Evolutionary conservation across 2,888 invertebrate species (phyloP).

Genomic region (Terebella lapidaria): DNA sequence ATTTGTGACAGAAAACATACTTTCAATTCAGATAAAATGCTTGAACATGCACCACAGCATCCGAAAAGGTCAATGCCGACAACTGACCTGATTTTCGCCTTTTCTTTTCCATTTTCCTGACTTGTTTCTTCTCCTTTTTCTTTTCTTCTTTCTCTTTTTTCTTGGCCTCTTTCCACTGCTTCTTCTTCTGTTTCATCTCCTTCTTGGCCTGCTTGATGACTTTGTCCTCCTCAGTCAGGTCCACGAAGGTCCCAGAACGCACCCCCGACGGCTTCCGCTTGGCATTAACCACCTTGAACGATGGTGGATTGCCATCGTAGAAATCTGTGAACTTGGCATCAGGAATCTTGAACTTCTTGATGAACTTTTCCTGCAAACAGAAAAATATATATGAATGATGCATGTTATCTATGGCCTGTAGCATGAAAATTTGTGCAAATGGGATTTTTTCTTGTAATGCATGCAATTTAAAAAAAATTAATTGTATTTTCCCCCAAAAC

Average conservation of each 20-base stretch:
- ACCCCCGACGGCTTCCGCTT: conserved; percentile 28
- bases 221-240: conserved; percentile 14
- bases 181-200: conserved; percentile 18
- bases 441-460: no score
- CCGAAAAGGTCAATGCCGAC: neutral
- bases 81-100: neutral
- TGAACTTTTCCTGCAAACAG: conserved; percentile 46
- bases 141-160: conserved; percentile 20
- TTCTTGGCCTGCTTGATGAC: conserved; percentile 12
- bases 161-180: conserved; percentile 17
- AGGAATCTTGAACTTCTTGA: conserved; percentile 62
- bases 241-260: conserved; percentile 2
- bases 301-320: conserved; percentile 75
- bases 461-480: no score
- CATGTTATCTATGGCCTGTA: no score
- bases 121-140: conserved; percentile 17
- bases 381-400: neutral
- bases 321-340: conserved; percentile 71
- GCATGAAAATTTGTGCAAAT: no score
- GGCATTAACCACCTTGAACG: conserved; percentile 57
- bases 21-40: neutral
- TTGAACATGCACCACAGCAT: neutral
- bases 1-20: no score
- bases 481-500: no score
- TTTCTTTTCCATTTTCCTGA: conserved; percentile 11